Evolutionary conservation across 1,140 invertebrate genomes (phyloP).

Genomic region (Tetraneura akinire): DNA sequence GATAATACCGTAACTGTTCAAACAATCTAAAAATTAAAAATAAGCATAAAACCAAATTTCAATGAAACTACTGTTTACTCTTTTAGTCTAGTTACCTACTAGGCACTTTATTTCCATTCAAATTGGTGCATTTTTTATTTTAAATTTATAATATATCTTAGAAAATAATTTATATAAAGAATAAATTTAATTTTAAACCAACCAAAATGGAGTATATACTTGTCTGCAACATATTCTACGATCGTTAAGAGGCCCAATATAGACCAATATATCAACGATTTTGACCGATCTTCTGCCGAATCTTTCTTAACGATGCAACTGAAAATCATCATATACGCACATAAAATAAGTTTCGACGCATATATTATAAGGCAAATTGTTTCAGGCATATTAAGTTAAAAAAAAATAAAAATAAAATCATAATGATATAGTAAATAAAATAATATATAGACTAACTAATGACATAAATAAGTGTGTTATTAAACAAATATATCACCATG

Average conservation of each 20-base stretch:
- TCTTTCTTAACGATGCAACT: neutral
- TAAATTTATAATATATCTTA: too few relatives aligned
- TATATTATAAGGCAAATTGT: neutral
- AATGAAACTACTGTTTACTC: too few relatives aligned
- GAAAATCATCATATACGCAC: neutral
- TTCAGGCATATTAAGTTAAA: neutral
- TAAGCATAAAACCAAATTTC: too few relatives aligned
- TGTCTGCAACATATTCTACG: constrained; percentile 2
- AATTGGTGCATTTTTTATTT: too few relatives aligned
- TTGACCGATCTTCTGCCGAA: neutral
- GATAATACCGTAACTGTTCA: neutral
- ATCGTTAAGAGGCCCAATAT: neutral
- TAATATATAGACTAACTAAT: neutral
- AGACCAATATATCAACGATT: neutral
- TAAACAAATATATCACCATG: neutral
- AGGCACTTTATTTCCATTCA: too few relatives aligned
- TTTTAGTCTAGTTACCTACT: too few relatives aligned
- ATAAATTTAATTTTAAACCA: neutral
- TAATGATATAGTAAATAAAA: neutral
- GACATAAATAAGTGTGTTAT: neutral
- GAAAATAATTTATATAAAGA: too few relatives aligned
- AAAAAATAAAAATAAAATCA: neutral
- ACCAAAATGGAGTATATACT: neutral
- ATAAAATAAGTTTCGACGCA: constrained; percentile 7
- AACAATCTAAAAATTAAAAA: constrained; percentile 15